Evolutionary conservation across 2,113 vertebrate species (phyloP), one percentile per base, ranked within the genome.

Genomic region (Lagenorhynchus albirostris): DNA sequence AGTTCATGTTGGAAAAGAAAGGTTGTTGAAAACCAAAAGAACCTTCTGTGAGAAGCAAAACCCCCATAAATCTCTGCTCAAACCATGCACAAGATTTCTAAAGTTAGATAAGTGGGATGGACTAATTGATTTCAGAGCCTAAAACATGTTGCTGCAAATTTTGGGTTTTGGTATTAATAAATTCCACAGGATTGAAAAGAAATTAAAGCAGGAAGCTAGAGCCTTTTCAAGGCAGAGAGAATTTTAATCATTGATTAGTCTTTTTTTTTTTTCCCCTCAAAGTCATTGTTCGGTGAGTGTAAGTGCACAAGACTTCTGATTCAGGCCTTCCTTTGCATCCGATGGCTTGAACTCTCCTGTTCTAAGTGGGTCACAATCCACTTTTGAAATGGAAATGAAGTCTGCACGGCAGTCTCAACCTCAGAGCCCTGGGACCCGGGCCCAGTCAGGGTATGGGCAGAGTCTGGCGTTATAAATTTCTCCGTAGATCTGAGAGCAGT

Each of bases 31-130:
- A 96, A 94, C 83, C 67, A 76, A 38, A 65, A 58, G 94, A 97
- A 88, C 84, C 82, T 31, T 21, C 62, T 91, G 86, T 73, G 12
- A 84, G 97, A 95, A 98, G 96, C 77, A 96, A 77, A 95, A 91
- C 94, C 97, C 14, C 92, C 95, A 96, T 76, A 91, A 58, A 96
- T 96, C 93, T 98, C 96, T 95, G 89, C 96, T 98, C 96, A 97
- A 96, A 93, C 88, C 60, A 91, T 81, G 91, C 65, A 74, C 97
- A 96, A 94, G 96, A 98, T 96, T 98, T 98, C 89, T 97, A 92
- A 93, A 98, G 97, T 96, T 98, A 98, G 97, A 98, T 97, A 98
- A 97, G 97, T 95, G 96, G 96, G 95, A 97, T 91, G 91, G 97
- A 98, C 96, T 96, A 97, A 97, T 97, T 98, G 96, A 96, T 98